Evolutionary conservation across 2,797 vertebrate genomes (phyloP), one percentile per base, ranked within the genome.

Genomic region (Remorina albescens): DNA sequence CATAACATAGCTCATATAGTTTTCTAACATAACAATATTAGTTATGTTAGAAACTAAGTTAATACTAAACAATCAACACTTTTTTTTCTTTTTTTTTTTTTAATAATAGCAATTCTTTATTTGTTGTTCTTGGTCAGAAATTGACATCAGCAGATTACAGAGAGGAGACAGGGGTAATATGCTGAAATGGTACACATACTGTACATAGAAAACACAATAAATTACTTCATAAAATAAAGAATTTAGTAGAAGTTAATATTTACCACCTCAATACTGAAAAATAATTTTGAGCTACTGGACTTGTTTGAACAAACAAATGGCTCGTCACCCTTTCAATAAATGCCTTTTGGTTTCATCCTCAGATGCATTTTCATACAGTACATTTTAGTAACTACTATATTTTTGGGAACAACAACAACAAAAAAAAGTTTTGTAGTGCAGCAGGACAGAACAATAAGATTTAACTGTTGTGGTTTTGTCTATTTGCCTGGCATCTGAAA

Each of bases 121-220:
- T 90, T 89, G 86, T 89, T 87, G 83, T 86, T 90, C 76, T 59
- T 92, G 60, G 77, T 92, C 90, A 91, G 82, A 93, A 92, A 92
- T 83, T 89, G 83, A 91, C 89, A 92, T 90, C 82, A 87, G 89
- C 89, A 82, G 89, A 92, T 92, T 92, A 93, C 90, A 92, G 84
- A 92, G 89, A 81, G 83, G 69, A 74, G 86, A 89, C 74, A 78
- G 80, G 88, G 84, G 77, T 81, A 90, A 89, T 90, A 88, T 80
- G 88, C 73, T 83, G 84, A 90, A 88, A 94, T 86, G 81, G 86
- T 84, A 85, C 81, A 92, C 85, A 87, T 88, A 93, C 85, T 92
- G 85, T 91, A 94, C 92, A 93, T 91, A 90, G 81, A 91, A 90
- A 91, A 93, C 89, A 92, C 85, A 91, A 91, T 86, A 90, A 92